Evolutionary conservation across 2,797 vertebrate species (phyloP).

Genomic region (Choloepus didactylus): DNA sequence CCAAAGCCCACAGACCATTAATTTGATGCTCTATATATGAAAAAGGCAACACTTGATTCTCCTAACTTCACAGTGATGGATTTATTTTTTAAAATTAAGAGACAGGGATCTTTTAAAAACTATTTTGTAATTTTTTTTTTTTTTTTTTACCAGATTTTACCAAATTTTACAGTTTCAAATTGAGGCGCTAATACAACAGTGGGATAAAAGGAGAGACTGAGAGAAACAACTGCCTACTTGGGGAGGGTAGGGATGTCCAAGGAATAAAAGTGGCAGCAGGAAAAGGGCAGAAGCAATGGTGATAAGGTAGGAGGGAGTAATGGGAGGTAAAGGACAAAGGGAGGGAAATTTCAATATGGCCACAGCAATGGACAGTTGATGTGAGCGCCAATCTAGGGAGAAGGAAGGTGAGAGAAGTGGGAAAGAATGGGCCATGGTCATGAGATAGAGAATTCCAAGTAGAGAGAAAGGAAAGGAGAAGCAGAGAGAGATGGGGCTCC

Average conservation of each 20-base stretch:
- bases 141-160: conserved; percentile 7
- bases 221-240: not conserved
- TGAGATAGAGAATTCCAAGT: fast-evolving
- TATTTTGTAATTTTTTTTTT: not conserved
- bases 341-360: not conserved
- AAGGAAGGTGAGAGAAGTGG: not conserved
- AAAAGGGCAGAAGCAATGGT: not conserved
- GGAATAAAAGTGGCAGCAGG: too few species aligned
- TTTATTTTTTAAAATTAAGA: conserved; percentile 54
- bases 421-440: not conserved
- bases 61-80: conserved; percentile 69
- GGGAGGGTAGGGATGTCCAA: not conserved
- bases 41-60: conserved; percentile 25
- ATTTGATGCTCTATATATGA: not conserved
- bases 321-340: too few species aligned
- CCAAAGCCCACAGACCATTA: not conserved
- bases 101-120: not conserved
- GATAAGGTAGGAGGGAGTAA: not conserved
- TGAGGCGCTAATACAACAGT: not conserved
- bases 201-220: not conserved
- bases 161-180: conserved; percentile 17
- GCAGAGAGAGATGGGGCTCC: not conserved
- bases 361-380: not conserved
- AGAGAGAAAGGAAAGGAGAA: not conserved
- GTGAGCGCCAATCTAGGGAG: not conserved